Evolutionary conservation across 2,888 invertebrate species (phyloP), one percentile per base, ranked within the genome.

Genomic region (Lissocephala sabroskyi): DNA sequence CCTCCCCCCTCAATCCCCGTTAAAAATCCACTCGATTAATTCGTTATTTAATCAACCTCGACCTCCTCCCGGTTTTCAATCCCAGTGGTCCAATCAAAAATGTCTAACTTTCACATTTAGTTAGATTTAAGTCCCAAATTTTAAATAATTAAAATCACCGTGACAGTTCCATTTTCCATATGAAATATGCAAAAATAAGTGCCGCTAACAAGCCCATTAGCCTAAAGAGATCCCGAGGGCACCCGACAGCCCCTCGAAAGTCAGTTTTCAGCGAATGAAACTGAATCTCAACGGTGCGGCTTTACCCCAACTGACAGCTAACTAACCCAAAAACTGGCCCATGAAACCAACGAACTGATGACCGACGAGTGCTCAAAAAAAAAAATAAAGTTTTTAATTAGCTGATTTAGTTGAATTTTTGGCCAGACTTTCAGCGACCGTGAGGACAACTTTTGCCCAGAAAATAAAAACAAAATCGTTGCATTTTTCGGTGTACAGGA

Each of bases 351-450:
- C 50, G 28, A 52, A 43, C 52, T 56, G 67, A 62, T 64, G 75
- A 64, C 62, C 58, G 65, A 50, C 40, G 60, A 76, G 74, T 65
- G 65, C 49, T 41, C 41, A 45, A 42, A 48, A 42, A 41, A 35
- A 41, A 23, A 54, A 52, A 57, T 49, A 80, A 79, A 70, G 58
- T 79, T 80, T 79, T 79, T 80, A 80, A 79, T 78, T 79, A 80
- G 79, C 79, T 78, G 65, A 79, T 78, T 80, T 79, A 71, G 65
- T 64, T 40, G 51, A 13, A 19, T 17, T 32, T 11, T 10, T 0
- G 23, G 11, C 14, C 35, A 30, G 19, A 26, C 29, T n/a, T n/a
- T n/a, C n/a, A n/a, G n/a, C n/a, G n/a, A n/a, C n/a, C n/a, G n/a
- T n/a, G 28, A 36, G 35, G 6, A 23, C 18, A 29, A 13, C 14